Evolutionary conservation across 2,888 invertebrate species (phyloP), one percentile per base, ranked within the genome.

Genomic region (Dione vanillae): DNA sequence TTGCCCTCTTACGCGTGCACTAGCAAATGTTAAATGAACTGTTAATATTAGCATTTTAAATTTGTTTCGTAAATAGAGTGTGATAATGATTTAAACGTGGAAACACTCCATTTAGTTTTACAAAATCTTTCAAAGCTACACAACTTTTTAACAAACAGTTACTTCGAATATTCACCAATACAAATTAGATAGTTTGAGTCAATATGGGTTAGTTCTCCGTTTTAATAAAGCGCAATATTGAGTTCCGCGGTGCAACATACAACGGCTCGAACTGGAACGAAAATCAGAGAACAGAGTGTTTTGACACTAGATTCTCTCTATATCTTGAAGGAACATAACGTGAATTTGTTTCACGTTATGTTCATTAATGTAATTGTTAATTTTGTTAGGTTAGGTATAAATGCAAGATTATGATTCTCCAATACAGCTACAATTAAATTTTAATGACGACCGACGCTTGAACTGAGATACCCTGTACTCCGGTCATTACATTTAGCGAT

Each of bases 1-100:
- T 61, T 27, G 45, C 61, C 61, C 61, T 45, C 45, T 61, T 61
- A 27, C 45, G 61, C 61, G 61, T 61, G 61, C 45, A 45, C 27
- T 35, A 35, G n/a, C 45, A 45, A 45, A 45, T 61, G 61, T 61
- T 61, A 11, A 61, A 45, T 61, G 61, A 61, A 27, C 27, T 45
- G 61, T 35, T 35, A 61, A 61, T 61, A 61, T 61, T 61, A 61
- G 45, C 45, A 45, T 61, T 43, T 40, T 16, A 40, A 37, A 16
- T 61, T 19, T 61, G 43, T 61, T 45, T 35, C 11, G 45, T 27
- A 61, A 61, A 43, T 61, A 61, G 43, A 56, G 10, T 45, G 6
- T 61, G n/a, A 43, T 45, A 1, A 35, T 11, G 10, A 43, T 61
- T 41, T 61, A 27, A 45, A n/a, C n/a, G n/a, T n/a, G n/a, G n/a